A percentile compares a stretch with the other conserved stretches of the same genome.
phyloP scores from a whole-genome alignment of 2,888 invertebrate genomes.

The Odontothrips loti region DNA sequence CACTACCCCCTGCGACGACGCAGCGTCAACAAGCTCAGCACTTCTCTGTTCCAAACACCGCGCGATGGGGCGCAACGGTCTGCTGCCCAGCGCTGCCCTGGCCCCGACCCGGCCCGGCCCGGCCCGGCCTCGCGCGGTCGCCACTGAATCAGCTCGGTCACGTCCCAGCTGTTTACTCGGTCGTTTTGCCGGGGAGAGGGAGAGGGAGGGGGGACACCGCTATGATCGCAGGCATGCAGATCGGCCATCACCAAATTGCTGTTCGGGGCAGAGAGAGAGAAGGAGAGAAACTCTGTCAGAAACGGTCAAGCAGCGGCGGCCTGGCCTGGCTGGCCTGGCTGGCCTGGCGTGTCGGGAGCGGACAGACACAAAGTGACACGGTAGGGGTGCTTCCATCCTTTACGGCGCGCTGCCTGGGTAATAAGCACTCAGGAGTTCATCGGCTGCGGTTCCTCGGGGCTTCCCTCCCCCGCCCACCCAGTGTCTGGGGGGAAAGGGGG shows the following conservation, averaged over 20 bases:
- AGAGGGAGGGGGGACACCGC: background rate
- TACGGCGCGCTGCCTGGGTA: background rate
- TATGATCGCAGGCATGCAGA: slow-evolving; percentile 3
- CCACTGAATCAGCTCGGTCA: background rate
- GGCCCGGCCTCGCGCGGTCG: background rate
- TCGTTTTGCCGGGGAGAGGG: background rate
- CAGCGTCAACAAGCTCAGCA: too few relatives aligned
- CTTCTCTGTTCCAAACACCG: too few relatives aligned
- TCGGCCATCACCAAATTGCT: slow-evolving; percentile 23
- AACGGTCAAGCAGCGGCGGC: background rate
- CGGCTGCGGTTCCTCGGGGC: background rate
- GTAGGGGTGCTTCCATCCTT: background rate
- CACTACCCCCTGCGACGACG: too few relatives aligned
- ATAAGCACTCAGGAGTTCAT: background rate
- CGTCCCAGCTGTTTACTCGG: slow-evolving; percentile 12
- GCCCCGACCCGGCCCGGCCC: background rate
- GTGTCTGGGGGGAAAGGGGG: background rate
- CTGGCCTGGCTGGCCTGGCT: background rate
- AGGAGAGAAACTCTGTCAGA: background rate
- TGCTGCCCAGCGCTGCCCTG: background rate
- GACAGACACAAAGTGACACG: background rate
- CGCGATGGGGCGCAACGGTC: too few relatives aligned
- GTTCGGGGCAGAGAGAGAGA: background rate
- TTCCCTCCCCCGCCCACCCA: background rate
- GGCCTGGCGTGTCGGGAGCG: background rate